A percentile compares a stretch with the other conserved stretches of the same genome.
Conservation (phyloP, 2,888 invertebrate genomes). For the Agrotis exclamationis region DNA sequence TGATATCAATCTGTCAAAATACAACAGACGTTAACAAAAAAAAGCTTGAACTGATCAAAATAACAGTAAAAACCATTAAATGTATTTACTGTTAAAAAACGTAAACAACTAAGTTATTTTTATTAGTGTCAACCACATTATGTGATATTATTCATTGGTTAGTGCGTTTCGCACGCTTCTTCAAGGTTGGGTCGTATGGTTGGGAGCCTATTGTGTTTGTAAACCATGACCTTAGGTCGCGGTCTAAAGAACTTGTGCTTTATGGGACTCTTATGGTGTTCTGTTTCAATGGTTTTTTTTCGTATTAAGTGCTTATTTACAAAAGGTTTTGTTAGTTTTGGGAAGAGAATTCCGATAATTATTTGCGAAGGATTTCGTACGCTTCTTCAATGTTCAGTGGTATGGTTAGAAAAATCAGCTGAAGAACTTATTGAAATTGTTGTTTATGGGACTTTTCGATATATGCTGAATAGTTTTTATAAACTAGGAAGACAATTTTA, state of each 20-base stretch:
- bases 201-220: slow-evolving; percentile 37
- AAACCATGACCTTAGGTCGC: slow-evolving; percentile 54
- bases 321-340: not conserved
- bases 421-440: too few relatives aligned
- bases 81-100: slow-evolving; percentile 2
- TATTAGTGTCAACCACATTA: slow-evolving; percentile 57
- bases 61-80: slow-evolving; percentile 23
- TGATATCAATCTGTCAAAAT: not conserved
- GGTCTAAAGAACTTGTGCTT: slow-evolving; percentile 22
- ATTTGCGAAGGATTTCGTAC: too few relatives aligned
- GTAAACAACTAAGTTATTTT: slow-evolving; percentile 15
- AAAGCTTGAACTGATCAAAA: slow-evolving; percentile 11
- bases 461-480: too few relatives aligned
- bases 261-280: not conserved
- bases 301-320: not conserved
- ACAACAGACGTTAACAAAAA: not conserved
- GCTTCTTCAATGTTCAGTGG: too few relatives aligned
- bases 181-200: slow-evolving; percentile 58
- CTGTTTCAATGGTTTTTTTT: not conserved
- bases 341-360: too few relatives aligned
- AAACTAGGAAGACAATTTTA: too few relatives aligned
- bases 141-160: slow-evolving; percentile 41
- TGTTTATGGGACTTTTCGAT: too few relatives aligned
- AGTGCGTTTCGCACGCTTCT: slow-evolving; percentile 67
- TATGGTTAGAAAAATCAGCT: too few relatives aligned